phyloP scores from a whole-genome alignment of 2,113 vertebrate genomes.

The Falcunculus frontatus region DNA sequence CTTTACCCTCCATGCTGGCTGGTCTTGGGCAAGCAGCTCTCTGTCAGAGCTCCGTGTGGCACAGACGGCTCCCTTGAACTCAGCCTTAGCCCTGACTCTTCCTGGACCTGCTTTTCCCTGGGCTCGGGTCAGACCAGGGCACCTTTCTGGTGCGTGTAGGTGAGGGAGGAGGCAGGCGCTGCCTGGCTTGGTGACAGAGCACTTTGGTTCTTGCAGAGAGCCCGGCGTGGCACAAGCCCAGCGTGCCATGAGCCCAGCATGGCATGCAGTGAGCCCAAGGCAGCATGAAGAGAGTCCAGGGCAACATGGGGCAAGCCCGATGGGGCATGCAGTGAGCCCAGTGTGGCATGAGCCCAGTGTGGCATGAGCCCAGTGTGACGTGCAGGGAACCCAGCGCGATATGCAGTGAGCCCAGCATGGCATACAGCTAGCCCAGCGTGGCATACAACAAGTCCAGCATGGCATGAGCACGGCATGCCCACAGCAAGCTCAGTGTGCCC shows the following conservation, averaged over 20 bases:
- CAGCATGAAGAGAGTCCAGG: not conserved
- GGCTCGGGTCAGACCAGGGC: not conserved
- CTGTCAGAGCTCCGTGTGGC: not conserved
- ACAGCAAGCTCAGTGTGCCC: not conserved
- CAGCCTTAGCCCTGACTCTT: not conserved
- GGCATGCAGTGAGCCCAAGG: not conserved
- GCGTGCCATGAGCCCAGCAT: not conserved
- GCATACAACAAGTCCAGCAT: not conserved
- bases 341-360: not conserved
- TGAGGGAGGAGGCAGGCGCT: not conserved
- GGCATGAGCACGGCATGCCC: not conserved
- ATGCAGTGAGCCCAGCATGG: no score
- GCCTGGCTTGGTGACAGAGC: not conserved
- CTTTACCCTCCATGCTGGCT: not conserved
- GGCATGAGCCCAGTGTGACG: no score
- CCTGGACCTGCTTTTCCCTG: not conserved
- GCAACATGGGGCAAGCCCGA: no score
- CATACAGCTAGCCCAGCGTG: not conserved
- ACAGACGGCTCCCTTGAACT: not conserved
- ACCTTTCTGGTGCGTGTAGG: fast-evolving
- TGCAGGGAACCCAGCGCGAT: no score
- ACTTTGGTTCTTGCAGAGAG: not conserved
- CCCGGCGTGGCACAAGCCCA: not conserved
- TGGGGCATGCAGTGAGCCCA: not conserved
- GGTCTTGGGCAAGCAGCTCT: not conserved